These are phyloP conservation scores for Chunga burmeisteri DNA, from an alignment of 2,113 vertebrate species.

Conservation along the genomic window DNA sequence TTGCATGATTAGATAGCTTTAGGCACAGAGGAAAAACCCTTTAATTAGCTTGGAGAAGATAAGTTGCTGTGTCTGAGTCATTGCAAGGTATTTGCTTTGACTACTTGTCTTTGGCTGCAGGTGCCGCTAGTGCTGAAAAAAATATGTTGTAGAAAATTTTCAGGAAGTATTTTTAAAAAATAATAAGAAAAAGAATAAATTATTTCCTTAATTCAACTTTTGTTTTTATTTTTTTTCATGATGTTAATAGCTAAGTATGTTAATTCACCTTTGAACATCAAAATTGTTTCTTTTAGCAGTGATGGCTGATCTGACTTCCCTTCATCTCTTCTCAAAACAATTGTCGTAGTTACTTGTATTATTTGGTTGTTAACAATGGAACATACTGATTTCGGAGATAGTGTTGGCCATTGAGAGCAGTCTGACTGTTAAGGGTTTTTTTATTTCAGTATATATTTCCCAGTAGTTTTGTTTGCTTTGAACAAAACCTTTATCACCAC, in stretches of 20 bases:
- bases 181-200: not conserved
- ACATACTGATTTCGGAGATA: not conserved
- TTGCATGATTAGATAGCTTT: conserved; percentile 18
- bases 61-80: not conserved
- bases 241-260: not conserved
- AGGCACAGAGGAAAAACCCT: conserved; percentile 12
- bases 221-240: not conserved
- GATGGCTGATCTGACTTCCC: not conserved
- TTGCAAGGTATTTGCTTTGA: not conserved
- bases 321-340: not conserved
- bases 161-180: not conserved
- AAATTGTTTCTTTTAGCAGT: not conserved
- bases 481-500: not conserved
- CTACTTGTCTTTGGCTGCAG: not conserved
- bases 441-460: not conserved
- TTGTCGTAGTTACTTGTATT: not conserved
- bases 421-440: not conserved
- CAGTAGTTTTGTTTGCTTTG: not conserved
- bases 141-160: not conserved
- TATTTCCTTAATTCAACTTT: not conserved
- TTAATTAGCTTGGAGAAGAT: not conserved
- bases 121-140: not conserved
- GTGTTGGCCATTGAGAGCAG: not conserved
- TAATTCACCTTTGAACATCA: not conserved
- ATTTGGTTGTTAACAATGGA: not conserved